Evolutionary conservation across 30 jellyfish, hydroid and myxozoan species (phyloP), one percentile per base, ranked within the genome.

Genomic region (Aurelia sp.): DNA sequence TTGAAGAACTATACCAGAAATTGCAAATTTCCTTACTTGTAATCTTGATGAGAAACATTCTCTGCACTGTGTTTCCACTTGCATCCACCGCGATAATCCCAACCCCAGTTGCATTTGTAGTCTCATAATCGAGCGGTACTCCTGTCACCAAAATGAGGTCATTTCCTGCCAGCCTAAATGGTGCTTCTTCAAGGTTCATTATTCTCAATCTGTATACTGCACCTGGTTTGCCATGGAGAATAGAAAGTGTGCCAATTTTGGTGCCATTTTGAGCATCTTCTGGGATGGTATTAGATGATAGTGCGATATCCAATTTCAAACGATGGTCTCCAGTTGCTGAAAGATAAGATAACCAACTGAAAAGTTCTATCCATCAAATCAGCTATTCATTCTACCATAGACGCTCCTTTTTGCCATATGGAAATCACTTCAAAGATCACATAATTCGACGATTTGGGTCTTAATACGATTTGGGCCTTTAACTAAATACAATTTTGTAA

Each of bases 191-290:
- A 13, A 58, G 57, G 47, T 75, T 50, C 68, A 73, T 74, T 21
- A 85, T 19, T 16, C 66, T 24, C 41, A 85, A 65, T 48, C 22
- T 64, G 94, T 85, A 85, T 3, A 70, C 73, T 44, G 64, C 57
- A 4, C 94, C 94, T 4, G 55, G 75, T 20, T 44, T 62, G 17
- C 76, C 76, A 33, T 85, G 63, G 67, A 85, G 75, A 55, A 85
- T 74, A 2, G 83, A 41, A 0, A 85, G 62, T 10, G 78, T 66
- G 21, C 94, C 94, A 38, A 85, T 47, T 64, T 31, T 64, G 5
- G 94, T 85, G 16, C 94, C 94, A 74, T 85, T 85, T 3, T 67
- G 74, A 21, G 94, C 94, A 52, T 85, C 83, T 64, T 85, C 94
- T 13, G 66, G 53, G 64, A 85, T 22, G 41, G 41, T 38, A 15